A percentile compares a stretch with the other conserved stretches of the same genome.
Conservation (phyloP, 2,113 vertebrate genomes). For the Emberiza fucata region DNA sequence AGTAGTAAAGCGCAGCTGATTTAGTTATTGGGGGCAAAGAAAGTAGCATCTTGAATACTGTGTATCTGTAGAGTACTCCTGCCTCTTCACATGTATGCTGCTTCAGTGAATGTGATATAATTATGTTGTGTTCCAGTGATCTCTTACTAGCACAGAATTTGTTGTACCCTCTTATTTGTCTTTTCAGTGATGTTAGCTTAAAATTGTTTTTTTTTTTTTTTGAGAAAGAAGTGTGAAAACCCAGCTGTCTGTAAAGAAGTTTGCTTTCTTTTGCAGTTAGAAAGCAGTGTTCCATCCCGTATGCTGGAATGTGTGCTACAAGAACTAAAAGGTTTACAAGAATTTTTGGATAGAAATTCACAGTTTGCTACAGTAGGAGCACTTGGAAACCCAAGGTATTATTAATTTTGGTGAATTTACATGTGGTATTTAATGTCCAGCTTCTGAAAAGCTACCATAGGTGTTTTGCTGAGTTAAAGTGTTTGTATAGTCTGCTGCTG, state of each 20-base stretch:
- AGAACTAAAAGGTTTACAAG: constrained; percentile 86
- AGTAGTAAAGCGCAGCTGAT: neutral
- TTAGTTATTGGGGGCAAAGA: neutral
- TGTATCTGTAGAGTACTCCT: neutral
- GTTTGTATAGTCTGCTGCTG: neutral
- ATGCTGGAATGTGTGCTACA: constrained; percentile 84
- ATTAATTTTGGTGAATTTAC: neutral
- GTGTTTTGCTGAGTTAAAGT: neutral
- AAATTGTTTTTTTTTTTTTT: neutral
- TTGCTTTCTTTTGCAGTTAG: constrained; percentile 76
- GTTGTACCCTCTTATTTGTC: neutral
- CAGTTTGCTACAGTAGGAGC: constrained; percentile 87
- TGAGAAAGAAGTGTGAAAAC: neutral
- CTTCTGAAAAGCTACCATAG: neutral
- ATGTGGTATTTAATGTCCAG: neutral
- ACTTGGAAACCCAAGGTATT: constrained; percentile 86
- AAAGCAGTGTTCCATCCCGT: constrained; percentile 84
- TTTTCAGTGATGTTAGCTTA: neutral
- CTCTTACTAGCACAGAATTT: neutral
- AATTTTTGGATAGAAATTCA: constrained; percentile 94
- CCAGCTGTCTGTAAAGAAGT: neutral
- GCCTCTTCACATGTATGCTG: rapidly evolving
- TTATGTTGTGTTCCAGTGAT: neutral
- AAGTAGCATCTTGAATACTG: neutral
- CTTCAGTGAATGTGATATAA: neutral